These are phyloP conservation scores for Itoplectis maculator DNA, from an alignment of 2,888 invertebrate genomes.

Conservation along the genomic window DNA sequence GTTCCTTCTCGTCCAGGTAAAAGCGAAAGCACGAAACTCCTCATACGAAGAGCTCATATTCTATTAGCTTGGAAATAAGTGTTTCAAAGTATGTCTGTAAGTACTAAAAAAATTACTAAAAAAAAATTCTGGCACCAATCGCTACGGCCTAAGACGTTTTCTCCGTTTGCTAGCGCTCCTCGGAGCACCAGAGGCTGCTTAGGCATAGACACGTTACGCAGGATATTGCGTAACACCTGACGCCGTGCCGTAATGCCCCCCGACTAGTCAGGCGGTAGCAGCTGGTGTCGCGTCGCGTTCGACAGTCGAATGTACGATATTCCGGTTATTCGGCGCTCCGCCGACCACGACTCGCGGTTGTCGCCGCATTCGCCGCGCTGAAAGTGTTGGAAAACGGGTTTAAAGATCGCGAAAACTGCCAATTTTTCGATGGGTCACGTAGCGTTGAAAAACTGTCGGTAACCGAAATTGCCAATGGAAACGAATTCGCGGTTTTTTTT, in stretches of 20 bases:
- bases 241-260: background rate
- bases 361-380: background rate
- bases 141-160: too few relatives aligned
- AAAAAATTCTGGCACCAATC: too few relatives aligned
- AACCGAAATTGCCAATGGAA: too few relatives aligned
- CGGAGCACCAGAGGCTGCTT: background rate
- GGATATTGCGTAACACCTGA: background rate
- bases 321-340: background rate
- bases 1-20: too few relatives aligned
- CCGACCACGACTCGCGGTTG: background rate
- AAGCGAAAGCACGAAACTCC: too few relatives aligned
- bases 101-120: too few relatives aligned
- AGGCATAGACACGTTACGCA: background rate
- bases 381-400: background rate
- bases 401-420: too few relatives aligned
- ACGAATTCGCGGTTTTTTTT: background rate
- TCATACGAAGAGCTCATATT: too few relatives aligned
- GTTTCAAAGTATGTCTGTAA: too few relatives aligned
- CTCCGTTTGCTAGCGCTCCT: background rate
- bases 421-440: too few relatives aligned
- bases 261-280: background rate
- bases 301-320: background rate
- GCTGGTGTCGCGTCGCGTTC: background rate
- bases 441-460: too few relatives aligned
- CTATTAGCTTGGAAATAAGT: too few relatives aligned